Percentiles rank a stretch among this genome's conserved stretches.
Conservation (phyloP, 2,888 invertebrate species). For the Molorchus minor region DNA sequence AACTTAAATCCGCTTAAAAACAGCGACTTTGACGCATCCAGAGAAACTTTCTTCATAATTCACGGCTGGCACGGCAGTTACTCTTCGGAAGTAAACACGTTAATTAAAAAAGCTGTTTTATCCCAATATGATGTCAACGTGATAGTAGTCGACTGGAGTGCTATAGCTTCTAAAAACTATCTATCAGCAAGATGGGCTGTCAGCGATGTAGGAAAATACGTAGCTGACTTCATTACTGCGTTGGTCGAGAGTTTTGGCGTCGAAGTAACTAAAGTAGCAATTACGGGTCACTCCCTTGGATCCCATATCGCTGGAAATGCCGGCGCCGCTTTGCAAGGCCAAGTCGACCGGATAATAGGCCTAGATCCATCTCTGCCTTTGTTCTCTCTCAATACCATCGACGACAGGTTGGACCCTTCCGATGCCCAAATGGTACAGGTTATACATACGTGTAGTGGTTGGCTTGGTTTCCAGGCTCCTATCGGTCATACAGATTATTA, state of each 20-base stretch:
- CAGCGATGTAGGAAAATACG: neutral
- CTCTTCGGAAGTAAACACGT: conserved; percentile 45
- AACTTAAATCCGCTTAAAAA: conserved; percentile 16
- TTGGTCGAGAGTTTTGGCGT: conserved; percentile 26
- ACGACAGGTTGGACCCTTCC: conserved; percentile 47
- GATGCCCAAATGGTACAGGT: conserved; percentile 52
- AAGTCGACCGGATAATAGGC: conserved; percentile 40
- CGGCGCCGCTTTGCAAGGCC: conserved; percentile 33
- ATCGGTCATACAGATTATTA: conserved; percentile 57
- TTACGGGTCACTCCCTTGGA: conserved; percentile 49
- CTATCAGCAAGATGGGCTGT: conserved; percentile 33
- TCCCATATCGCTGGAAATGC: conserved; percentile 53
- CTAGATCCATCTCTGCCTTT: conserved; percentile 45
- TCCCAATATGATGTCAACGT: conserved; percentile 50
- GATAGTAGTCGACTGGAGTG: conserved; percentile 56
- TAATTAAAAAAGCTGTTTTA: conserved; percentile 46
- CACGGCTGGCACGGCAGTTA: conserved; percentile 54
- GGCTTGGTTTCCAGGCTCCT: conserved; percentile 31
- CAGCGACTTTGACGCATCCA: conserved; percentile 40
- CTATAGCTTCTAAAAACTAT: conserved; percentile 38
- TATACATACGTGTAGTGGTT: conserved; percentile 49
- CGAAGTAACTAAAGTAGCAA: conserved; percentile 23
- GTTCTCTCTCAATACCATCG: conserved; percentile 19
- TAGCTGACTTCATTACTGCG: neutral
- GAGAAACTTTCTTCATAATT: conserved; percentile 49